Evolutionary conservation across 2,888 invertebrate genomes (phyloP).

Genomic region (Ecliptopera silaceata): DNA sequence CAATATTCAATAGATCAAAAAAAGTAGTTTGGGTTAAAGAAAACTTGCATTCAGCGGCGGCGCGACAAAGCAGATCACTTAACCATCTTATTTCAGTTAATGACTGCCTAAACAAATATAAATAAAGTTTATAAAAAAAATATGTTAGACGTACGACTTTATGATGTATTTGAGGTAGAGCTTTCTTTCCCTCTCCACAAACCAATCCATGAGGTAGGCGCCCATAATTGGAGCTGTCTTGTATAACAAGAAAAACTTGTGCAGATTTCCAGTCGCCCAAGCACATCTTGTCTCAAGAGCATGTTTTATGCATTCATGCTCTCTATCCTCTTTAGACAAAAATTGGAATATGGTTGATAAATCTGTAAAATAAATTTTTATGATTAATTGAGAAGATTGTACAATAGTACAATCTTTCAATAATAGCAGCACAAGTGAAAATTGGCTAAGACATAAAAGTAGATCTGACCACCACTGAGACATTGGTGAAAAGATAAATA

Average conservation of each 20-base stretch:
- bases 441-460: too few species aligned
- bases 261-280: slow-evolving; percentile 96
- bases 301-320: slow-evolving; percentile 91
- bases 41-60: too few species aligned
- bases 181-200: slow-evolving; percentile 97
- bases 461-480: too few species aligned
- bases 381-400: neutral
- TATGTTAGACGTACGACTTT: slow-evolving; percentile 97
- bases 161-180: slow-evolving; percentile 95
- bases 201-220: slow-evolving; percentile 98
- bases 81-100: neutral
- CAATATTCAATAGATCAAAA: too few species aligned
- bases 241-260: slow-evolving; percentile 96
- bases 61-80: neutral
- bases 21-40: too few species aligned
- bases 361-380: slow-evolving; percentile 84
- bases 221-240: slow-evolving; percentile 96
- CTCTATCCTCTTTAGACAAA: slow-evolving; percentile 89
- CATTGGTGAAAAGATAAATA: too few species aligned
- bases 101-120: neutral
- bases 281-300: slow-evolving; percentile 95
- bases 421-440: too few species aligned
- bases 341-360: slow-evolving; percentile 95
- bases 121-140: slow-evolving; percentile 27
- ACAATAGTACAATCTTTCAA: too few species aligned